Evolutionary conservation across 1,140 invertebrate species (phyloP).

Genomic region (Drosophila trapezifrons): DNA sequence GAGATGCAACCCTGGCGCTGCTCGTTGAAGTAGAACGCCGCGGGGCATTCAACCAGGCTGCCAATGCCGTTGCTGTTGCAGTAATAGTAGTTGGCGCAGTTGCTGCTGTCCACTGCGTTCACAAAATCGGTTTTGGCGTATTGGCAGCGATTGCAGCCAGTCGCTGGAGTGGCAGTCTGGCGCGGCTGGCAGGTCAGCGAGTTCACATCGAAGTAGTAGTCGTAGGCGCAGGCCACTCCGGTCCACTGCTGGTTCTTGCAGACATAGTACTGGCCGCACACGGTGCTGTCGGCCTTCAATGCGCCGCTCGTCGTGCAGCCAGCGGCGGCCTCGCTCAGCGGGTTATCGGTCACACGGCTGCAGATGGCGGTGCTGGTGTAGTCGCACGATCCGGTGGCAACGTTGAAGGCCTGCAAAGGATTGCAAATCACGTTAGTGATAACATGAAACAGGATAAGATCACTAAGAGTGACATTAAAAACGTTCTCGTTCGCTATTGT

Average conservation of each 20-base stretch:
- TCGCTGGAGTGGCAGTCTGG: neutral
- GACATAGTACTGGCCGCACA: conserved; percentile 38
- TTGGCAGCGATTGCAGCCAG: conserved; percentile 60
- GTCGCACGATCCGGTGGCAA: neutral
- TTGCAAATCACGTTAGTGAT: neutral
- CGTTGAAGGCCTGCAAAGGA: conserved; percentile 30
- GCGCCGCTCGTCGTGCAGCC: neutral
- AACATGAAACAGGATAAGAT: too few relatives aligned
- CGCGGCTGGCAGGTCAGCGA: neutral
- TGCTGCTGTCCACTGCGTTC: conserved; percentile 32
- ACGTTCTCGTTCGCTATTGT: too few relatives aligned
- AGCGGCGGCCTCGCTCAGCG: neutral
- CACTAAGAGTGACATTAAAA: too few relatives aligned
- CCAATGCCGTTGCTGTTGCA: conserved; percentile 23
- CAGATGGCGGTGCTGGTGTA: conserved; percentile 9
- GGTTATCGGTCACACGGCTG: conserved; percentile 18
- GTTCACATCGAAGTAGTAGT: conserved; percentile 26
- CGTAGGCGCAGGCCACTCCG: conserved; percentile 12
- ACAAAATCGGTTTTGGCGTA: conserved; percentile 9
- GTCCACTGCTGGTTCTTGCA: conserved; percentile 18
- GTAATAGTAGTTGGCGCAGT: conserved; percentile 45
- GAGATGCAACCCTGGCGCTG: conserved; percentile 13
- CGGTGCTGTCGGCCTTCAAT: fast-evolving
- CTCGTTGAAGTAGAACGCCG: conserved; percentile 34
- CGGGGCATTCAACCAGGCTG: neutral